Conservation (phyloP, 2,888 invertebrate species). For the Calephelis perditalis region DNA sequence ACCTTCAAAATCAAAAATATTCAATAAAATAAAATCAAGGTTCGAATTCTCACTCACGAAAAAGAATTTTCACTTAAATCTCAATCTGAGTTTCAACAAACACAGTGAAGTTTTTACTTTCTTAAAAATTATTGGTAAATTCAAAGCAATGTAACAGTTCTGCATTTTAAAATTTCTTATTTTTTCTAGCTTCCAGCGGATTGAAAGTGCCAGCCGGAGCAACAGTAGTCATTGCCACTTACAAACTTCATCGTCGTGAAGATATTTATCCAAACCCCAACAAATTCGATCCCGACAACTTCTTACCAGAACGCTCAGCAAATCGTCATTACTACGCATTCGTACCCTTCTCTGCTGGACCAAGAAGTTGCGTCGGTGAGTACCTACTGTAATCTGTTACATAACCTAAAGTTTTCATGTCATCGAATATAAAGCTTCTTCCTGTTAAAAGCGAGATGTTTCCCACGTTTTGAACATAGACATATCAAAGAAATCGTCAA, state of each 20-base stretch:
- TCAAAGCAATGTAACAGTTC: no score
- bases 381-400: slow-evolving; percentile 20
- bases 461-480: no score
- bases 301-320: slow-evolving; percentile 87
- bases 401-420: background rate
- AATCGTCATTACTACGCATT: slow-evolving; percentile 89
- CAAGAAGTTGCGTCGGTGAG: slow-evolving; percentile 88
- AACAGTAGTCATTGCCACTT: slow-evolving; percentile 82
- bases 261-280: slow-evolving; percentile 87
- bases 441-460: no score
- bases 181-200: slow-evolving; percentile 75
- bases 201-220: slow-evolving; percentile 83
- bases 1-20: no score
- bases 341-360: slow-evolving; percentile 90
- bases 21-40: no score
- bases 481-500: no score
- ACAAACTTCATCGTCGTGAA: slow-evolving; percentile 83
- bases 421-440: no score
- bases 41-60: no score
- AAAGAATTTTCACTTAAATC: no score
- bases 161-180: background rate
- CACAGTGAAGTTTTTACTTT: no score
- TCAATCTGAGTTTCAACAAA: no score
- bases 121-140: no score
- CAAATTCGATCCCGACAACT: slow-evolving; percentile 90